A percentile compares a stretch with the other conserved stretches of the same genome.
Conservation (phyloP, 1,140 invertebrate genomes). For the Drosophila santomea region DNA sequence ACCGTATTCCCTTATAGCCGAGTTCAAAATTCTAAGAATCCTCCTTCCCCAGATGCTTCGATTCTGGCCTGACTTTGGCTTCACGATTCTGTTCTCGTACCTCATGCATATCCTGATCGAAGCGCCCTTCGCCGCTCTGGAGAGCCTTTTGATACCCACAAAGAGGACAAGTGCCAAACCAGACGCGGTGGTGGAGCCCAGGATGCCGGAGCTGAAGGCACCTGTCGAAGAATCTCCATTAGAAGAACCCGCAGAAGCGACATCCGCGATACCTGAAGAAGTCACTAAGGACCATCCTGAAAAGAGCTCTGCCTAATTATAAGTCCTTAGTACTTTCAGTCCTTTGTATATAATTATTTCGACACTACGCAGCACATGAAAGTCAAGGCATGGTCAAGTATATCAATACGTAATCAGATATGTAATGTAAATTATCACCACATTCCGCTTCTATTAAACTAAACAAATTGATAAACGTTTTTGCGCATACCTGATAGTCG, state of each 20-base stretch:
- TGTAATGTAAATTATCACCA: no score
- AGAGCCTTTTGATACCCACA: conserved; percentile 27
- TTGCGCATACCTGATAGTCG: no score
- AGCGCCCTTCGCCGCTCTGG: conserved; percentile 50
- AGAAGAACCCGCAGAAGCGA: not conserved
- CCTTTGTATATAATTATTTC: no score
- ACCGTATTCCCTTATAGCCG: not conserved
- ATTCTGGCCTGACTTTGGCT: conserved; percentile 67
- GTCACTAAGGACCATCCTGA: not conserved
- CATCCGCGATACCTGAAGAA: not conserved
- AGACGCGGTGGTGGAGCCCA: not conserved
- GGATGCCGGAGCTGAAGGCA: not conserved
- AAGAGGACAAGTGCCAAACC: conserved; percentile 6
- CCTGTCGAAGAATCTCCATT: not conserved
- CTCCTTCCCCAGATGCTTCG: conserved; percentile 50
- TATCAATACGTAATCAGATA: no score
- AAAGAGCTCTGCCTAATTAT: not conserved
- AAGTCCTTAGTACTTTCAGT: no score
- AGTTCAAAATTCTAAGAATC: not conserved
- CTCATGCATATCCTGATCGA: conserved; percentile 57
- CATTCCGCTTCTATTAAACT: no score
- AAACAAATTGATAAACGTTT: no score
- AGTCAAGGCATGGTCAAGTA: no score
- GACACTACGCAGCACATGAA: no score
- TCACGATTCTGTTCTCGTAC: conserved; percentile 54